A percentile compares a stretch with the other conserved stretches of the same genome.
Evolutionary conservation across 2,888 invertebrate species (phyloP).

Genomic region (Stenichneumon culpator): DNA sequence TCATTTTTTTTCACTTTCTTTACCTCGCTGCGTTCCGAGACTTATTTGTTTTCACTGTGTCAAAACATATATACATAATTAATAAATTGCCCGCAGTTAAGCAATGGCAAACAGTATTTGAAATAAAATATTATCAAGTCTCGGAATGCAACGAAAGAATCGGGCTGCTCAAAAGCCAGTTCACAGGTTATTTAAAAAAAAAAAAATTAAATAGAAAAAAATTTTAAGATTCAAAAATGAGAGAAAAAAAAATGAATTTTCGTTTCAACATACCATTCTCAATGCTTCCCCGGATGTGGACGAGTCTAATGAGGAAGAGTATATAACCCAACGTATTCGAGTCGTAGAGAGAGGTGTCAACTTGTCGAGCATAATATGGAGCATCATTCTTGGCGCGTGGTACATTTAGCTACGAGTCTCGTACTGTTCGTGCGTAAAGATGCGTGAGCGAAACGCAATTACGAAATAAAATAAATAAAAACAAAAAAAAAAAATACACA

Average conservation of each 20-base stretch:
- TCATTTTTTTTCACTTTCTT: slow-evolving; percentile 56
- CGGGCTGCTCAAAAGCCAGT: neutral
- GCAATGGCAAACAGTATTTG: neutral
- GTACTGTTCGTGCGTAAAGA: neutral
- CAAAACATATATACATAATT: slow-evolving; percentile 58
- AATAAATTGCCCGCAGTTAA: neutral
- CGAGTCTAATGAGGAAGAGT: slow-evolving; percentile 78
- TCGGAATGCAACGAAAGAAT: slow-evolving; percentile 46
- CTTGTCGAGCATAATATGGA: slow-evolving; percentile 39
- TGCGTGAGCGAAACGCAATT: slow-evolving; percentile 9
- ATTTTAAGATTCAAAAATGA: slow-evolving; percentile 54
- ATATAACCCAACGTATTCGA: slow-evolving; percentile 59
- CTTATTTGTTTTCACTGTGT: slow-evolving; percentile 69
- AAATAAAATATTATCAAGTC: neutral
- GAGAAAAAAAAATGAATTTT: slow-evolving; percentile 71
- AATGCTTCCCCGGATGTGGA: slow-evolving; percentile 82
- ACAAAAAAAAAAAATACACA: too few species aligned
- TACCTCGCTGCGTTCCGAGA: slow-evolving; percentile 59
- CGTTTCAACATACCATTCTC: slow-evolving; percentile 81
- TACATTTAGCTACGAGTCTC: neutral
- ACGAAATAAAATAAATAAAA: too few species aligned
- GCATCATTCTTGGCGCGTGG: slow-evolving; percentile 25
- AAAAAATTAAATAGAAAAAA: slow-evolving; percentile 56
- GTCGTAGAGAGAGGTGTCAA: slow-evolving; percentile 52
- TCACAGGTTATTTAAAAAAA: slow-evolving; percentile 48